Percentiles rank a stretch among this genome's conserved stretches.
phyloP scores from a whole-genome alignment of 2,113 vertebrate species.

The Nothocercus nigrocapillus region DNA sequence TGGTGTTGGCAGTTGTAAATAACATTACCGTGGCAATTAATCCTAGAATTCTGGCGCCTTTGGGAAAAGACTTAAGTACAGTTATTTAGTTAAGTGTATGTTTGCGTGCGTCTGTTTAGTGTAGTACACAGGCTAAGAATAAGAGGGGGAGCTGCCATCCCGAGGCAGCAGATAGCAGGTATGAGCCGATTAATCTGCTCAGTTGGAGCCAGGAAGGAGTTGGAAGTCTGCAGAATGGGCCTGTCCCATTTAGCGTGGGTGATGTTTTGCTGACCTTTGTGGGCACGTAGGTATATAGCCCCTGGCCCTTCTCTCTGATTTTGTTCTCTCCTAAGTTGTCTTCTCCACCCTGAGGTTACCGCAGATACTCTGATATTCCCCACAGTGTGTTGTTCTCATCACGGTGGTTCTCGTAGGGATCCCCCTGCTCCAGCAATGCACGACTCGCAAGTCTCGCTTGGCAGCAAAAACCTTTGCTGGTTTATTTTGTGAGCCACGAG shows the following conservation, averaged over 20 bases:
- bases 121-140: not conserved
- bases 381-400: not conserved
- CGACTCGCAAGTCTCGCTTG: not conserved
- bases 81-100: not conserved
- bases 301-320: not conserved
- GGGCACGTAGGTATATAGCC: not conserved
- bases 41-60: conserved; percentile 36
- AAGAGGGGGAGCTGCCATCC: not conserved
- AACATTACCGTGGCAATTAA: conserved; percentile 30
- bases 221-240: not conserved
- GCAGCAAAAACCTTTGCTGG: not conserved
- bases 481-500: not conserved
- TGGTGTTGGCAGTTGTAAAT: conserved; percentile 35
- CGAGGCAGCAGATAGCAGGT: not conserved
- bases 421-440: not conserved
- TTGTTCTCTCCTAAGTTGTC: not conserved
- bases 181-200: not conserved
- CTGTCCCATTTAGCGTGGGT: not conserved
- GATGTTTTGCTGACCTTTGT: not conserved
- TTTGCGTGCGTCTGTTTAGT: not conserved
- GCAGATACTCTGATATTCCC: not conserved
- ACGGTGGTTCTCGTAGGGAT: not conserved
- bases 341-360: not conserved
- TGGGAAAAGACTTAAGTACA: not conserved
- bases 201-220: not conserved